Conservation (phyloP, 2,797 vertebrate species). For the Oophaga sylvatica region DNA sequence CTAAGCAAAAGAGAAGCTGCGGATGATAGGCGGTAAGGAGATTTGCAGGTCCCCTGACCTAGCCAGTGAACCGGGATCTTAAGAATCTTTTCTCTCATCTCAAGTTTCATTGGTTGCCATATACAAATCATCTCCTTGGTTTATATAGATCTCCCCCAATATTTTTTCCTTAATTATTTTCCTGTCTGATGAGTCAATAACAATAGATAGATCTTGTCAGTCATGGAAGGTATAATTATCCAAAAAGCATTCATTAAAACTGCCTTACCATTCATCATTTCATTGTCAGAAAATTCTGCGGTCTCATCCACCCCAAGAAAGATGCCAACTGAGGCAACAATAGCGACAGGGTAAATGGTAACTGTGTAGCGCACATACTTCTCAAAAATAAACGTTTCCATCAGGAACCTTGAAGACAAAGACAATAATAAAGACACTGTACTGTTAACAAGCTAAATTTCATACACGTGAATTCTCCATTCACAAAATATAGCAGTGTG, state of each 20-base stretch:
- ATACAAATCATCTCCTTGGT: no score
- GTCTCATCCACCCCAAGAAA: constrained; percentile 21
- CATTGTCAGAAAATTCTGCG: constrained; percentile 30
- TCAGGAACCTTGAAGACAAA: constrained; percentile 44
- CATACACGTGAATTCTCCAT: neutral
- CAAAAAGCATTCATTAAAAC: neutral
- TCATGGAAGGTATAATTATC: neutral
- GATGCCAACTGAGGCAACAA: constrained; percentile 56
- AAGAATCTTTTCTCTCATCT: no score
- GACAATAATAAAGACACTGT: neutral
- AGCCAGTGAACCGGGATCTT: no score
- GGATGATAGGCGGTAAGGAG: no score
- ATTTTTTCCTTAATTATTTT: neutral
- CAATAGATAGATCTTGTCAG: neutral
- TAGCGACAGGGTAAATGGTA: constrained; percentile 61
- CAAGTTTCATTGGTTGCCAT: no score
- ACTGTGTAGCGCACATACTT: constrained; percentile 62
- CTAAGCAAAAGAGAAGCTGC: no score
- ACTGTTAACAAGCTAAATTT: neutral
- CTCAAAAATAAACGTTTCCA: constrained; percentile 60
- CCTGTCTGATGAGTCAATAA: neutral
- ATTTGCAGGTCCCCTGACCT: no score
- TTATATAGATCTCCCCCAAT: no score
- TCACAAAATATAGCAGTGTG: neutral
- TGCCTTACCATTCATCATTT: constrained; percentile 54